A percentile compares a stretch with the other conserved stretches of the same genome.
phyloP scores from a whole-genome alignment of 1,140 invertebrate species.

The Drosophila guanche region DNA sequence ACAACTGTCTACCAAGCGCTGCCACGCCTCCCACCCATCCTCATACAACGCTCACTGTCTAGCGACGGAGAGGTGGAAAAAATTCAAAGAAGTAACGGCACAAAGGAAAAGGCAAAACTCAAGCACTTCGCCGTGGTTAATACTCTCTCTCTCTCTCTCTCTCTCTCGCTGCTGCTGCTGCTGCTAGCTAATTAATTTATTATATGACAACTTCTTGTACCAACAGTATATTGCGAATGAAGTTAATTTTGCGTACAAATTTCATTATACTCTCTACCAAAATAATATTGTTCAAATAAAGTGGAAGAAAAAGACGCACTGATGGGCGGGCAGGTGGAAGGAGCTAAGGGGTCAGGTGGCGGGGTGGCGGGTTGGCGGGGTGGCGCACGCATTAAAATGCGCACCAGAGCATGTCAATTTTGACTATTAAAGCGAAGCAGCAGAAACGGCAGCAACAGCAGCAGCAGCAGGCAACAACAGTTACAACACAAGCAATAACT shows the following conservation, averaged over 20 bases:
- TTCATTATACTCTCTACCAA: background rate
- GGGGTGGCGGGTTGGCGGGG: constrained; percentile 20
- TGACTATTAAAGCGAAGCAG: constrained; percentile 64
- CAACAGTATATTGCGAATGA: too few relatives aligned
- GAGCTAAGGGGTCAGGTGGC: background rate
- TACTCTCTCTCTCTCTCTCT: too few relatives aligned
- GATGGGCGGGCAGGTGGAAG: background rate
- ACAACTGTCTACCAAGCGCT: background rate
- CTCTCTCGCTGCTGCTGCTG: too few relatives aligned
- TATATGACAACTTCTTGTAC: too few relatives aligned
- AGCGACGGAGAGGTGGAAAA: too few relatives aligned
- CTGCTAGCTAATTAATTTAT: too few relatives aligned
- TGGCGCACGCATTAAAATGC: constrained; percentile 67
- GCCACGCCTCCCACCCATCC: constrained; percentile 6
- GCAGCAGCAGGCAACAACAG: constrained; percentile 6
- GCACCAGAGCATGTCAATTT: constrained; percentile 76
- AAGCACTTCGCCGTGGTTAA: too few relatives aligned
- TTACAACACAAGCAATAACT: constrained; percentile 24
- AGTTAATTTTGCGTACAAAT: too few relatives aligned
- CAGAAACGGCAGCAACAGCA: constrained; percentile 20
- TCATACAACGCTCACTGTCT: background rate
- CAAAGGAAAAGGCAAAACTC: too few relatives aligned
- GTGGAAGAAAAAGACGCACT: constrained; percentile 4
- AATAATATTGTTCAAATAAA: constrained; percentile 18
- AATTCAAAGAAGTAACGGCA: too few relatives aligned